phyloP scores from a whole-genome alignment of 2,797 vertebrate genomes.

The Microctenopoma lineatum region DNA sequence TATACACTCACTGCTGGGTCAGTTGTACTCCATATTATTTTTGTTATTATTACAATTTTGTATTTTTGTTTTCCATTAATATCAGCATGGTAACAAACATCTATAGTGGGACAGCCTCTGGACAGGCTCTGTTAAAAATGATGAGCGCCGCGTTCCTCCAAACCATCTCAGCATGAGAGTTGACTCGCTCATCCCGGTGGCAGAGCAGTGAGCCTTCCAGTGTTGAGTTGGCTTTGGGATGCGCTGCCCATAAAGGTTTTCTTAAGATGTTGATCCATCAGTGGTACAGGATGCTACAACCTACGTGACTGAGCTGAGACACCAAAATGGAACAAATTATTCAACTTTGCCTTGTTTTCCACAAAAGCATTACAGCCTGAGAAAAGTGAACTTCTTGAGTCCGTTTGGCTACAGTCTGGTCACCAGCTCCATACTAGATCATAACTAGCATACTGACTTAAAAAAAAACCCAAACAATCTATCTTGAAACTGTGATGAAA shows the following conservation, averaged over 20 bases:
- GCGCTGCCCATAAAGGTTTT: constrained; percentile 62
- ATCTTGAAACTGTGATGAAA: neutral
- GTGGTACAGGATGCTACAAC: constrained; percentile 83
- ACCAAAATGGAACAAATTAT: constrained; percentile 66
- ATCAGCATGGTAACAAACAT: constrained; percentile 85
- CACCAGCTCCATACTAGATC: neutral
- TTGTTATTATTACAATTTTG: constrained; percentile 73
- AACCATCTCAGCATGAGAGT: neutral
- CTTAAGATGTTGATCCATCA: constrained; percentile 77
- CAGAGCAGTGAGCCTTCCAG: neutral
- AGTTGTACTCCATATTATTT: constrained; percentile 92
- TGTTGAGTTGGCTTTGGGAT: constrained; percentile 30
- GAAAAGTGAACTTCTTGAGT: neutral
- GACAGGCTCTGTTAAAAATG: constrained; percentile 74
- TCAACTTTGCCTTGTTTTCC: constrained; percentile 47
- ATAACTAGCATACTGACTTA: no score
- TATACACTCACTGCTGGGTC: constrained; percentile 97
- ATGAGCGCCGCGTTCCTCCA: constrained; percentile 37
- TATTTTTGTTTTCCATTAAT: constrained; percentile 81
- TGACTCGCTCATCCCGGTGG: neutral
- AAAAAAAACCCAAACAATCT: neutral
- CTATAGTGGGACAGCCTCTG: constrained; percentile 78
- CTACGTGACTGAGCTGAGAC: constrained; percentile 72
- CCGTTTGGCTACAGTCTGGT: constrained; percentile 1
- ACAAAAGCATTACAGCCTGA: neutral